Evolutionary conservation across 92 coral and sea anemone species (phyloP).

Genomic region (Epizoanthus stellaris): DNA sequence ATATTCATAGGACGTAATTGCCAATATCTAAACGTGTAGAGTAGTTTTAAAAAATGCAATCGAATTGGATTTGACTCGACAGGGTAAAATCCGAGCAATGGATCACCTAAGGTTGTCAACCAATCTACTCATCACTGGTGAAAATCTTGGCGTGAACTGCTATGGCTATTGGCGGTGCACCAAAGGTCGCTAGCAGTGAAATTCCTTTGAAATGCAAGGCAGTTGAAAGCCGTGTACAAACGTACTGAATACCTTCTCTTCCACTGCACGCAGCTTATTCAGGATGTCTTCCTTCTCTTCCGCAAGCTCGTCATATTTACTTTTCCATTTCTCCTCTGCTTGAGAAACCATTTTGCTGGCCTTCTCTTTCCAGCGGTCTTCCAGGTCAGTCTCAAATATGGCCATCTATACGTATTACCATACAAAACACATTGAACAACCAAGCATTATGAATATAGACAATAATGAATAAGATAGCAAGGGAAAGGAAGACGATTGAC

Average conservation of each 20-base stretch:
- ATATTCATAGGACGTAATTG: too few species aligned
- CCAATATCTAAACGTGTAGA: too few species aligned
- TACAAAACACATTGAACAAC: background rate
- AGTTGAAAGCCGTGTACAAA: background rate
- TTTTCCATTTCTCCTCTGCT: slow-evolving; percentile 85
- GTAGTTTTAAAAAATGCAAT: too few species aligned
- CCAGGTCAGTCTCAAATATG: slow-evolving; percentile 79
- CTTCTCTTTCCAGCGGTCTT: slow-evolving; percentile 89
- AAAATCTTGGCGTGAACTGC: too few species aligned
- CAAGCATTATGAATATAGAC: too few species aligned
- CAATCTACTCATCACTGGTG: too few species aligned
- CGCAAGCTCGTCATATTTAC: slow-evolving; percentile 76
- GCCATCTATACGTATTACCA: slow-evolving; percentile 63
- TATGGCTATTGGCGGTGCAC: too few species aligned
- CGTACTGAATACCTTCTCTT: slow-evolving; percentile 72
- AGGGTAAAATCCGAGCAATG: too few species aligned
- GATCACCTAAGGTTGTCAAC: too few species aligned
- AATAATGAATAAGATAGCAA: too few species aligned
- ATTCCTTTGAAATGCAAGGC: background rate
- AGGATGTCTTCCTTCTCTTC: slow-evolving; percentile 83
- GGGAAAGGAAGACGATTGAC: too few species aligned
- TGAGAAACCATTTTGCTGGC: slow-evolving; percentile 91
- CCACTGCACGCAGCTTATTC: slow-evolving; percentile 64
- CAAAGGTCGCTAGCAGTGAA: background rate
- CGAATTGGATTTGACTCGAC: too few species aligned